Evolutionary conservation across 2,113 vertebrate species (phyloP).

Genomic region (Chloebia gouldiae): DNA sequence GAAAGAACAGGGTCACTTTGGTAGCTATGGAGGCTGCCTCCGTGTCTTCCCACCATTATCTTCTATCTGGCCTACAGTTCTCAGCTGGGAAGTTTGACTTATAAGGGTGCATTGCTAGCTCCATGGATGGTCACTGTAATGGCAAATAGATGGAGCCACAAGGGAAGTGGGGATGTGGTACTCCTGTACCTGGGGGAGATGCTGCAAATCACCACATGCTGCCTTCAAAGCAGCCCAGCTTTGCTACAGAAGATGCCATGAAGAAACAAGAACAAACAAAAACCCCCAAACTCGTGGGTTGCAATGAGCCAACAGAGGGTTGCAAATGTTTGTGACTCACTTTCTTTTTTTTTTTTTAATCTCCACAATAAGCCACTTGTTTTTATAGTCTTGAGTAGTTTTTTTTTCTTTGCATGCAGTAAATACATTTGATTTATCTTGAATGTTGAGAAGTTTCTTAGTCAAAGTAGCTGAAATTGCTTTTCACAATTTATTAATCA

Average conservation of each 20-base stretch:
- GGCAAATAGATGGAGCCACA: not conserved
- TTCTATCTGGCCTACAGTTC: not conserved
- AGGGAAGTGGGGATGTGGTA: accelerated
- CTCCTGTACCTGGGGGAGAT: not conserved
- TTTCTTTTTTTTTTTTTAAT: not conserved
- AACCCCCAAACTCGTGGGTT: not conserved
- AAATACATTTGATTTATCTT: not conserved
- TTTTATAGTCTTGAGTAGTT: not conserved
- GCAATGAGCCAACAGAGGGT: not conserved
- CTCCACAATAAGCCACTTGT: not conserved
- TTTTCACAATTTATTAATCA: not conserved
- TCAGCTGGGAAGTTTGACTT: not conserved
- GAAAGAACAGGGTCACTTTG: not conserved
- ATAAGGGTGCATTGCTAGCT: not conserved
- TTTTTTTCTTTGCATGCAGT: not conserved
- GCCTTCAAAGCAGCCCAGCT: not conserved
- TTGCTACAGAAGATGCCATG: not conserved
- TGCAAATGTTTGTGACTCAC: not conserved
- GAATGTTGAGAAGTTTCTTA: not conserved
- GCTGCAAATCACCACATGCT: not conserved
- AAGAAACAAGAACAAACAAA: not conserved
- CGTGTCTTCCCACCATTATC: not conserved
- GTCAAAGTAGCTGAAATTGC: not conserved
- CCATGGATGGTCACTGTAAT: not conserved
- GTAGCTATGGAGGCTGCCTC: not conserved